Evolutionary conservation across 2,888 invertebrate genomes (phyloP).

Genomic region (Volucella bombylans): DNA sequence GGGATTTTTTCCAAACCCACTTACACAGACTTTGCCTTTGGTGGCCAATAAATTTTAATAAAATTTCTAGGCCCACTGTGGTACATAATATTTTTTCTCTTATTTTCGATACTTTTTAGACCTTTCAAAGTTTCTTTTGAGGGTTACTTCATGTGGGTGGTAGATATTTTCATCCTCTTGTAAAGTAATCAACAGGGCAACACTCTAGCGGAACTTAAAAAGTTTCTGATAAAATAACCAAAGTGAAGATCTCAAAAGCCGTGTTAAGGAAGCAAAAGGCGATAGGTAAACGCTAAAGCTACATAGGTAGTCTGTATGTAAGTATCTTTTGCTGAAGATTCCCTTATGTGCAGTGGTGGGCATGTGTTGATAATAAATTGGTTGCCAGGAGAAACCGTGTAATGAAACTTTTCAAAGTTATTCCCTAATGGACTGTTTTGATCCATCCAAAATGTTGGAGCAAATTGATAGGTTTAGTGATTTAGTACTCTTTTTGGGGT

Average conservation of each 20-base stretch:
- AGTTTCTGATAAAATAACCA: conserved; percentile 31
- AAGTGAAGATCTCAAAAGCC: conserved; percentile 14
- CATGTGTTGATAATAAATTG: conserved; percentile 56
- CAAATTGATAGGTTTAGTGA: conserved; percentile 63
- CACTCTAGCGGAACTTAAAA: conserved; percentile 38
- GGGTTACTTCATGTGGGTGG: conserved; percentile 31
- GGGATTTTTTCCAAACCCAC: no score
- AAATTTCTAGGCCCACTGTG: no score
- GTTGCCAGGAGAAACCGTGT: conserved; percentile 15
- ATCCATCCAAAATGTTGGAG: conserved; percentile 11
- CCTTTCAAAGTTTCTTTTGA: conserved; percentile 29
- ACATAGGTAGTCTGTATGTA: background rate
- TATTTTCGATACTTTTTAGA: conserved; percentile 1
- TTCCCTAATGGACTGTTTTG: conserved; percentile 49
- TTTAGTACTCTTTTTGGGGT: conserved; percentile 51
- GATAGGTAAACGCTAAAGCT: conserved; percentile 6
- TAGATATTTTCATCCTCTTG: background rate
- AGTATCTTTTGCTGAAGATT: background rate
- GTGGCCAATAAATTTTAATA: no score
- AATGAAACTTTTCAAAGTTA: conserved; percentile 51
- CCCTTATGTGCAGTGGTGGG: conserved; percentile 8
- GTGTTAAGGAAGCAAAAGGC: conserved; percentile 22
- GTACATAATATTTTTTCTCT: background rate
- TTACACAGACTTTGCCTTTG: no score
- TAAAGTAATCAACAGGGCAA: conserved; percentile 42